These are phyloP conservation scores for Rutpela maculata DNA, from an alignment of 2,888 invertebrate genomes.

Conservation along the genomic window DNA sequence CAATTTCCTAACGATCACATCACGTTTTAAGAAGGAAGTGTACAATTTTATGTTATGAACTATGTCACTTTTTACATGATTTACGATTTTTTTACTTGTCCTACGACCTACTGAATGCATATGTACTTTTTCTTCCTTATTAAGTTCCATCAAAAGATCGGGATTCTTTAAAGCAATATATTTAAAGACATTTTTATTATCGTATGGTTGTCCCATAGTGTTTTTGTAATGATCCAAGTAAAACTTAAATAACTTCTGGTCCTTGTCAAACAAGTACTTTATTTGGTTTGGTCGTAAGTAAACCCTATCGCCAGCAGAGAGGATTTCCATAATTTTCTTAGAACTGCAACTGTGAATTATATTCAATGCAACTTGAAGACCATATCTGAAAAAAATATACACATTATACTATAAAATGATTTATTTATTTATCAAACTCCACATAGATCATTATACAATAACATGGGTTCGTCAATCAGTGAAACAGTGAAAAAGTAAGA, in stretches of 20 bases:
- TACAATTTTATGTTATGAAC: slow-evolving; percentile 44
- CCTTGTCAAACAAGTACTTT: slow-evolving; percentile 53
- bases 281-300: slow-evolving; percentile 55
- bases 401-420: too few relatives aligned
- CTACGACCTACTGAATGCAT: slow-evolving; percentile 45
- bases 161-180: slow-evolving; percentile 51
- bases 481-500: too few relatives aligned
- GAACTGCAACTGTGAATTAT: slow-evolving; percentile 58
- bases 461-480: too few relatives aligned
- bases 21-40: slow-evolving; percentile 42
- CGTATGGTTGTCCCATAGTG: slow-evolving; percentile 25
- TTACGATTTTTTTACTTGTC: slow-evolving; percentile 49
- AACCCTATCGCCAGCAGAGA: slow-evolving; percentile 48
- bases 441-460: too few relatives aligned
- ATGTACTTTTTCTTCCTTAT: slow-evolving; percentile 30
- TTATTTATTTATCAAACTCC: too few relatives aligned
- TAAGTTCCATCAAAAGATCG: slow-evolving; percentile 48
- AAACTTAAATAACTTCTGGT: slow-evolving; percentile 47
- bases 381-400: slow-evolving; percentile 58
- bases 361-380: slow-evolving; percentile 51
- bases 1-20: slow-evolving; percentile 48
- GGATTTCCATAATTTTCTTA: slow-evolving; percentile 51
- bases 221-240: slow-evolving; percentile 52
- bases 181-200: slow-evolving; percentile 48
- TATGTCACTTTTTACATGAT: slow-evolving; percentile 47